Evolutionary conservation across 2,113 vertebrate genomes (phyloP).

Genomic region (Gila orcuttii): DNA sequence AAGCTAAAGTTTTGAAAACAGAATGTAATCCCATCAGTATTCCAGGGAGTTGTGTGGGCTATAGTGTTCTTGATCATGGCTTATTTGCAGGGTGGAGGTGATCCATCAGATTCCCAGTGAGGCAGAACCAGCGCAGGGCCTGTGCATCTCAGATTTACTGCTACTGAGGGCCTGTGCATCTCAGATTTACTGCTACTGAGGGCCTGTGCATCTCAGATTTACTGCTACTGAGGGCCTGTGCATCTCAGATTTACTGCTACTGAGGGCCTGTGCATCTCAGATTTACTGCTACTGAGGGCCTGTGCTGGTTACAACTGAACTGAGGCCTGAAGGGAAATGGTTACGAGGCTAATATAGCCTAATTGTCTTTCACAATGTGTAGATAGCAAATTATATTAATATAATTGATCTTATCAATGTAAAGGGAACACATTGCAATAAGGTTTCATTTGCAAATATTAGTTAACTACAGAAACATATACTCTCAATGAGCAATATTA

Average conservation of each 20-base stretch:
- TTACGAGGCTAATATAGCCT: not conserved
- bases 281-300: conserved; percentile 15
- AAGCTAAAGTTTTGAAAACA: not conserved
- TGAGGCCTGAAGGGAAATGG: not conserved
- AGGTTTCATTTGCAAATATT: not conserved
- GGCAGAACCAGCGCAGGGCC: not conserved
- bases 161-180: no score
- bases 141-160: conserved; percentile 14
- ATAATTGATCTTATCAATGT: not conserved
- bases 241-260: conserved; percentile 18
- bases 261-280: not conserved
- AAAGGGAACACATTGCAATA: not conserved
- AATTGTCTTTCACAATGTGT: no score
- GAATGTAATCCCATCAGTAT: conserved; percentile 9
- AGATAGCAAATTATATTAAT: not conserved
- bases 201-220: no score
- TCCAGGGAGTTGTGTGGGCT: not conserved
- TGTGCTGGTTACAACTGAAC: not conserved
- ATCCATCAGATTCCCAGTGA: conserved; percentile 28
- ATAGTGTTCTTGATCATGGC: not conserved
- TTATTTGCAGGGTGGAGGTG: conserved; percentile 12
- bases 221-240: not conserved
- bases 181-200: conserved; percentile 5
- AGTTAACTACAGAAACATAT: not conserved
- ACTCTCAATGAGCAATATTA: no score